A percentile compares a stretch with the other conserved stretches of the same genome.
Evolutionary conservation across 2,113 vertebrate genomes (phyloP).

Genomic region (Menura novaehollandiae): DNA sequence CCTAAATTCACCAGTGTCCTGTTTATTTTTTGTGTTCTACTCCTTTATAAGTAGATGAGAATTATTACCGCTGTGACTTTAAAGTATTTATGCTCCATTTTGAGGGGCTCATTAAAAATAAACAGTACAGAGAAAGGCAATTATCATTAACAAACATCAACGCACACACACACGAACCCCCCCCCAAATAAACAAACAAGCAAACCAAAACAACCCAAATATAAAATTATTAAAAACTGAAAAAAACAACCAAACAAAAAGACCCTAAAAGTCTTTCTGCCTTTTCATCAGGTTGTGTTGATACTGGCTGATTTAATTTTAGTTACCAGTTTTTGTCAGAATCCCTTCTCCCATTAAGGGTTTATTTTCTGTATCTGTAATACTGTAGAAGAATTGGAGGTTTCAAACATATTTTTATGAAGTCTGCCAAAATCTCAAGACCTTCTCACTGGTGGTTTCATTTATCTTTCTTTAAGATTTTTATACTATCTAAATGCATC

Average conservation of each 20-base stretch:
- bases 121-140: constrained; percentile 23
- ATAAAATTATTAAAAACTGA: constrained; percentile 23
- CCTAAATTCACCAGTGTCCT: neutral
- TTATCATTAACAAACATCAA: constrained; percentile 55
- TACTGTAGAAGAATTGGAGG: neutral
- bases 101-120: constrained; percentile 62
- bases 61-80: constrained; percentile 46
- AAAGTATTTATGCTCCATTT: constrained; percentile 40
- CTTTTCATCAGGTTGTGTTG: neutral
- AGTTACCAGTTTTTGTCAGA: neutral
- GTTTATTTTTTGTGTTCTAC: neutral
- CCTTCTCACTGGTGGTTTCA: neutral
- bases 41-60: neutral
- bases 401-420: neutral
- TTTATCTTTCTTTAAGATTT: neutral
- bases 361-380: neutral
- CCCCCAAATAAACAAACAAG: neutral
- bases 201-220: constrained; percentile 3
- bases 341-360: neutral
- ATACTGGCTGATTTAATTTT: neutral
- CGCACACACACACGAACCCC: neutral
- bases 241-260: neutral
- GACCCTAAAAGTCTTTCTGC: neutral
- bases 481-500: neutral
- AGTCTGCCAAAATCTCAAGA: neutral